Conservation (phyloP, 2,888 invertebrate genomes). For the Sphaerolaimus hirsutus region DNA sequence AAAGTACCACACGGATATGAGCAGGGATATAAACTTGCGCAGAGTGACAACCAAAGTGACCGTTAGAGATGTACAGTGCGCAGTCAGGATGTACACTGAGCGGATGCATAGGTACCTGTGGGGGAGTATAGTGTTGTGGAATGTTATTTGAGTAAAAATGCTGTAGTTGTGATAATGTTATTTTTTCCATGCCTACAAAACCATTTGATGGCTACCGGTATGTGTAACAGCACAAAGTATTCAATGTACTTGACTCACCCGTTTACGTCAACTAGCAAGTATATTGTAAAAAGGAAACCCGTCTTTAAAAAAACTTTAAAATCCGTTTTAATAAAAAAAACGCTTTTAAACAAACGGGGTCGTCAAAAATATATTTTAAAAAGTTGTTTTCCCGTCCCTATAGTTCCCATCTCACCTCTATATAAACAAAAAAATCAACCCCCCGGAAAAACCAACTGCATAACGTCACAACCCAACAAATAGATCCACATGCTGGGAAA, state of each 20-base stretch:
- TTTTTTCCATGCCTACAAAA: too few relatives aligned
- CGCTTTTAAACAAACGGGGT: too few relatives aligned
- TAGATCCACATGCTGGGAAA: conserved; percentile 53
- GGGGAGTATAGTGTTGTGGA: too few relatives aligned
- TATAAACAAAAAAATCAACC: too few relatives aligned
- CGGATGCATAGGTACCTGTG: conserved; percentile 59
- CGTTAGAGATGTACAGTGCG: conserved; percentile 72
- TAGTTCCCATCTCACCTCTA: too few relatives aligned
- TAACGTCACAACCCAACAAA: conserved; percentile 53
- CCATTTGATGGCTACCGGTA: too few relatives aligned
- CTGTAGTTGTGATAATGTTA: too few relatives aligned
- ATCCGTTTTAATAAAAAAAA: too few relatives aligned
- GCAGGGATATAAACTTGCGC: conserved; percentile 70
- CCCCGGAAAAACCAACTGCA: conserved; percentile 45
- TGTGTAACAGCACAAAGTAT: neutral
- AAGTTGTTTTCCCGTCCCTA: too few relatives aligned
- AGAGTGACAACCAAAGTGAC: conserved; percentile 84
- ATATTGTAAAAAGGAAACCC: neutral
- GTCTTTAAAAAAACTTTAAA: neutral
- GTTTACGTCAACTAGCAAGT: neutral
- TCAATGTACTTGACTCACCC: too few relatives aligned
- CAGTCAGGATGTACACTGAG: conserved; percentile 73
- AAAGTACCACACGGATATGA: conserved; percentile 86
- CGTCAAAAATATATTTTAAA: too few relatives aligned
- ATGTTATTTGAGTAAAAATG: neutral